Base-by-base conservation (phyloP, 2,888 invertebrate species). In the Eupithecia pulchellata region DNA sequence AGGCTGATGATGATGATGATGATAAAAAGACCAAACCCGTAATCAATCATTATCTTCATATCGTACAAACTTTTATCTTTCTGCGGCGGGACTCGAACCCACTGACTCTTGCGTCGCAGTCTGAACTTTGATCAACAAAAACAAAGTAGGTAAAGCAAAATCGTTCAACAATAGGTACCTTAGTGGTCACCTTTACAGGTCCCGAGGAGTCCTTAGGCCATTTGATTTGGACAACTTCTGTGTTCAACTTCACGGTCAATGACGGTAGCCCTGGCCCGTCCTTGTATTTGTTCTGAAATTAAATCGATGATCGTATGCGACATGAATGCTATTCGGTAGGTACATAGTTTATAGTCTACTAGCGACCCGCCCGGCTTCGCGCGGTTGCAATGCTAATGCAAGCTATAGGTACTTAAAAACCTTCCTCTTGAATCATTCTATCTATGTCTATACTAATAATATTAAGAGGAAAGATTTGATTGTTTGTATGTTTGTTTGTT, bases 141-240 rank as follows among this genome's bases (percentile, higher is more conserved):
- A 47, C 20, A 9, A 47, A 47, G 20, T n/a, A n/a, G n/a, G n/a
- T 47, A 47, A n/a, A 3, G 42, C 2, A 47, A 20, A 47, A 39
- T 47, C 25, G 9, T 20, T 47, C 2, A 42, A 42, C n/a, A 42
- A 42, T 57, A n/a, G n/a, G n/a, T n/a, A 71, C 71, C 55, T 68
- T 83, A 76, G 95, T 95, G 0, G 80, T 79, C 0, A 96, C 93
- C 30, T 77, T 78, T 0, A 95, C 94, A 8, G 84, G 79, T 0
- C 79, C 75, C 0, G 70, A 47, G 0, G 85, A 81, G 1, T 84
- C 78, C 14, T 82, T 79, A 0, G 89, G 86, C 86, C 89, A 91
- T 2, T 76, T 67, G 29, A 93, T 87, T 1, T 74, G 74, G 0
- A 81, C 81, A 14, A 91, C 93, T 57, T 90, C 91, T 4, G 82